phyloP scores from a whole-genome alignment of 2,888 invertebrate species.

The Pseudoips prasinana region DNA sequence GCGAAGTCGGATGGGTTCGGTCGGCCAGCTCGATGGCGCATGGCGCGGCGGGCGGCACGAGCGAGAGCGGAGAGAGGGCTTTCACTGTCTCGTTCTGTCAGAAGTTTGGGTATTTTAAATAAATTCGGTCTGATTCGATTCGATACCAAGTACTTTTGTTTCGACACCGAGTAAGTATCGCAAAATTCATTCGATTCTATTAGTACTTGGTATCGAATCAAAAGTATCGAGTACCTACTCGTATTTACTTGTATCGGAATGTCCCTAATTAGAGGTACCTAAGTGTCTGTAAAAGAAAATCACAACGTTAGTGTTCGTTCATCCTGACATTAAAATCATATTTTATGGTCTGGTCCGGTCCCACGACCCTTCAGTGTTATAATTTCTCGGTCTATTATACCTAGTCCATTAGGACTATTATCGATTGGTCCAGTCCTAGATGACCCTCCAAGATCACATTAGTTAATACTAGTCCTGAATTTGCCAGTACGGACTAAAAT shows the following conservation, averaged over 20 bases:
- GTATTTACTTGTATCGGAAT: constrained; percentile 17
- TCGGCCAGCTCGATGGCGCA: constrained; percentile 1
- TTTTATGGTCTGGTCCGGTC: too few relatives aligned
- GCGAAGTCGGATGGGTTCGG: constrained; percentile 1
- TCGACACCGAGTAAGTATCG: constrained; percentile 24
- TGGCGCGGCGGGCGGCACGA: background rate
- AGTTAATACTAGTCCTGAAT: too few relatives aligned
- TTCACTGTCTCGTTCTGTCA: background rate
- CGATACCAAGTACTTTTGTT: constrained; percentile 22
- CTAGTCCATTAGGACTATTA: too few relatives aligned
- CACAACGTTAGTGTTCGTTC: too few relatives aligned
- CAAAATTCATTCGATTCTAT: constrained; percentile 20
- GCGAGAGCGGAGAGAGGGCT: too few relatives aligned
- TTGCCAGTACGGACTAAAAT: too few relatives aligned
- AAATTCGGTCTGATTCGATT: constrained; percentile 12
- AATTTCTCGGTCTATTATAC: too few relatives aligned
- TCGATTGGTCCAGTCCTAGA: too few relatives aligned
- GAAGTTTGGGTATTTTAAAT: constrained; percentile 1
- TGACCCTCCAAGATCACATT: too few relatives aligned
- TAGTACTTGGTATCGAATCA: constrained; percentile 20
- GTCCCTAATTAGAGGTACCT: background rate
- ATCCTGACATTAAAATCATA: too few relatives aligned
- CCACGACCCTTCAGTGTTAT: too few relatives aligned
- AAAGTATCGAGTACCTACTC: constrained; percentile 24
- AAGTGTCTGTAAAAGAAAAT: too few relatives aligned